Percentiles rank a stretch among this genome's conserved stretches.
Conservation (phyloP, 2,113 vertebrate genomes). For the Python bivittatus region DNA sequence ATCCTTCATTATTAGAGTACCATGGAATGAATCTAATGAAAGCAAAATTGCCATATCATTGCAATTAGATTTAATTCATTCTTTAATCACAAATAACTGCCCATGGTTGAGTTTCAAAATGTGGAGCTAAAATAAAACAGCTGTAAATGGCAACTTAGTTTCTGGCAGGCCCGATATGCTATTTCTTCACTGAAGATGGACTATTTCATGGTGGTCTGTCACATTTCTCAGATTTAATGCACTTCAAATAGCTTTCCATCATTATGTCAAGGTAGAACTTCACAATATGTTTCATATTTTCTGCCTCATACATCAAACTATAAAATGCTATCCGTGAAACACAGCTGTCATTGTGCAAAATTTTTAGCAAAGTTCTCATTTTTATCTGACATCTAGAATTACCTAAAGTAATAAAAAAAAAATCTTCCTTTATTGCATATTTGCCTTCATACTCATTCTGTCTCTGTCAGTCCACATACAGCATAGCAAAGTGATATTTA, state of each 20-base stretch:
- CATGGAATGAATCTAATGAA: neutral
- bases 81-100: neutral
- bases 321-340: slow-evolving; percentile 75
- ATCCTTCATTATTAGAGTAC: neutral
- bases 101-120: neutral
- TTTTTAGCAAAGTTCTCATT: slow-evolving; percentile 79
- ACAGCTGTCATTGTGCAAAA: slow-evolving; percentile 75
- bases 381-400: slow-evolving; percentile 81
- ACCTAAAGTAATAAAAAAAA: slow-evolving; percentile 81
- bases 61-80: neutral
- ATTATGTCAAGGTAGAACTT: slow-evolving; percentile 70
- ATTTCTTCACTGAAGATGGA: slow-evolving; percentile 2
- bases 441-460: slow-evolving; percentile 76
- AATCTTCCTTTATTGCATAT: slow-evolving; percentile 73
- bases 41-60: neutral
- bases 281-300: slow-evolving; percentile 82
- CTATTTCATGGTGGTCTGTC: slow-evolving; percentile 59
- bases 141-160: slow-evolving; percentile 23
- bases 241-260: slow-evolving; percentile 70
- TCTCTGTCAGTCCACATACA: slow-evolving; percentile 71
- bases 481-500: slow-evolving; percentile 62
- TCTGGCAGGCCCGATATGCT: slow-evolving; percentile 27
- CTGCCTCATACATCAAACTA: slow-evolving; percentile 78
- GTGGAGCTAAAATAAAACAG: slow-evolving; percentile 28
- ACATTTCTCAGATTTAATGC: slow-evolving; percentile 52